Evolutionary conservation across 2,113 vertebrate genomes (phyloP), one percentile per base, ranked within the genome.

Genomic region (Cygnus buccinator): DNA sequence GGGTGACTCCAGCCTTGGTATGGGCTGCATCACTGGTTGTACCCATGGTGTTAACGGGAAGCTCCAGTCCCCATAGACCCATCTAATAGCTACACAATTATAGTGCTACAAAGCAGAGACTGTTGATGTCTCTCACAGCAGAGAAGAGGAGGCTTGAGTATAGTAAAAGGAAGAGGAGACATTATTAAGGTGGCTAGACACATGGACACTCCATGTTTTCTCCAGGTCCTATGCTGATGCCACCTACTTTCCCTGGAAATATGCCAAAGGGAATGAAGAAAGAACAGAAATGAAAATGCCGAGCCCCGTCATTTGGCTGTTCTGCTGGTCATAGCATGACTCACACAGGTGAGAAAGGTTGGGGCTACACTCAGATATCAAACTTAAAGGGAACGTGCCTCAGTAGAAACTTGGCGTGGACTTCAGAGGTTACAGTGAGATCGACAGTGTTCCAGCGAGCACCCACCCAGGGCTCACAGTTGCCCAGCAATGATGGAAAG

Each of bases 1-100:
- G 9, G 2, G 4, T 43, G 14, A 52, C 22, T 83, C 41, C 33
- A 76, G 29, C n/a, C 25, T 10, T 61, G 10, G 11, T 22, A 3
- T 62, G 52, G 22, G 26, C 57, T 91, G 31, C 35, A 23, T 33
- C 28, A 22, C 39, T 33, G n/a, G 33, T n/a, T 16, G 33, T 44
- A 52, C 11, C 25, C 0, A 0, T n/a, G 39, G 46, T 73, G 46
- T 28, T 73, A 28, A 29, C 0, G 0, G n/a, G 22, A 68, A n/a
- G 26, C 21, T 67, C 39, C 52, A 72, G 59, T 19, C 43, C 46
- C 57, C 26, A 1, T 10, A 57, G 41, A 35, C 29, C 9, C 48
- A 46, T 16, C 35, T 13, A 20, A 19, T 11, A 91, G 62, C 33
- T 18, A 26, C 6, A 16, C 20, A 74, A 10, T 22, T 39, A 4